Conservation (phyloP, 2,888 invertebrate genomes). For the Ornithoptera alexandrae region DNA sequence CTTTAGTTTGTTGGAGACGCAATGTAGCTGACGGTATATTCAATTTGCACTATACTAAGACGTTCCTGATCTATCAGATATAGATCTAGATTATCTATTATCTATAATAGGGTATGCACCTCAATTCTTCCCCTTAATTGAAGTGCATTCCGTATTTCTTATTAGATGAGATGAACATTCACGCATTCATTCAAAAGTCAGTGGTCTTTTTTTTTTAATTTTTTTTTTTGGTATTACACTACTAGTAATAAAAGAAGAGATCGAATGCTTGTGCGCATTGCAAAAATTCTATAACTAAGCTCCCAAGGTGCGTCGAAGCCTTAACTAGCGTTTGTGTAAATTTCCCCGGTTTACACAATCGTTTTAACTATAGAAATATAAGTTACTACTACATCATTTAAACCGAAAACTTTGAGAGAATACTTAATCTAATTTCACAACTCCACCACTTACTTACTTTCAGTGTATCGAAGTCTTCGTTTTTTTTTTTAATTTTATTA, state of each 20-base stretch:
- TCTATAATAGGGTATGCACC: constrained; percentile 47
- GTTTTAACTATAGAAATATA: constrained; percentile 44
- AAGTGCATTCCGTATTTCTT: constrained; percentile 58
- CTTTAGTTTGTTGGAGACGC: constrained; percentile 61
- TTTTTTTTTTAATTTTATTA: constrained; percentile 42
- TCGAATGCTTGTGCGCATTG: constrained; percentile 65
- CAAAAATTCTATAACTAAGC: constrained; percentile 63
- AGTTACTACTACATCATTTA: constrained; percentile 34
- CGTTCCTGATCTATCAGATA: constrained; percentile 36
- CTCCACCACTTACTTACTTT: constrained; percentile 54
- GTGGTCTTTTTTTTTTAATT: constrained; percentile 32
- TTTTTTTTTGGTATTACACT: constrained; percentile 35
- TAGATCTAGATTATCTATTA: constrained; percentile 28
- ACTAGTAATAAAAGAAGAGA: constrained; percentile 41
- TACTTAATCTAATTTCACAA: constrained; percentile 64
- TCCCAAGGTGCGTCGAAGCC: constrained; percentile 61
- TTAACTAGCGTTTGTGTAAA: constrained; percentile 66
- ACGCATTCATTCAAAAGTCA: constrained; percentile 38
- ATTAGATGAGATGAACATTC: constrained; percentile 38
- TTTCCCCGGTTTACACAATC: constrained; percentile 76
- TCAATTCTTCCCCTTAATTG: constrained; percentile 78
- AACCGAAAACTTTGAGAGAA: constrained; percentile 40
- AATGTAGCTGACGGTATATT: constrained; percentile 54
- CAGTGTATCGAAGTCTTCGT: constrained; percentile 51
- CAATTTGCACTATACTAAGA: constrained; percentile 49